A percentile compares a stretch with the other conserved stretches of the same genome.
phyloP scores from a whole-genome alignment of 2,113 vertebrate genomes.

The Lagopus leucura region DNA sequence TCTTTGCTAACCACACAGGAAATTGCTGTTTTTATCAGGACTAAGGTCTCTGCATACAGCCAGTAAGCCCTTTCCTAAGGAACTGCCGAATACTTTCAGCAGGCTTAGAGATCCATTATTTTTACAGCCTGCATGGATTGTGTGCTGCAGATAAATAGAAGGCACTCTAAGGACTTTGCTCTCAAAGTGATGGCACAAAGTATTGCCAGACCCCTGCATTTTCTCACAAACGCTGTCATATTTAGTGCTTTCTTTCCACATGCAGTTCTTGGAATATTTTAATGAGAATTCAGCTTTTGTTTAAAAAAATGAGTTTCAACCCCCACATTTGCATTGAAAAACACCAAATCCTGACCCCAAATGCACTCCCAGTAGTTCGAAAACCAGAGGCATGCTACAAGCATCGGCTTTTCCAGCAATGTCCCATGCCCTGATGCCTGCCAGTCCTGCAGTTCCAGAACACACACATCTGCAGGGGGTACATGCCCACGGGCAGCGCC shows the following conservation, averaged over 20 bases:
- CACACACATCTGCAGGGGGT: neutral
- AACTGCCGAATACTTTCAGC: neutral
- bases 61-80: neutral
- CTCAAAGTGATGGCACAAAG: neutral
- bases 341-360: neutral
- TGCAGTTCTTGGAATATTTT: neutral
- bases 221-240: neutral
- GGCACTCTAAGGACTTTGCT: neutral
- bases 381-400: neutral
- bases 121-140: neutral
- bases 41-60: neutral
- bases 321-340: neutral
- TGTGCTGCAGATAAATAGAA: neutral
- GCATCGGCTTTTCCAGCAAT: neutral
- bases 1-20: neutral
- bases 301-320: neutral
- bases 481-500: rapidly evolving
- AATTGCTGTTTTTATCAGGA: conserved; percentile 33
- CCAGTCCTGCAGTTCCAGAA: neutral
- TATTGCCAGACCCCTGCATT: neutral
- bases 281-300: neutral
- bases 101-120: neutral
- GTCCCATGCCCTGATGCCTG: neutral
- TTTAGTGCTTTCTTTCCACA: neutral
- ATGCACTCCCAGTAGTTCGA: neutral